phyloP scores from a whole-genome alignment of 2,888 invertebrate genomes.

The Andrena marginata region DNA sequence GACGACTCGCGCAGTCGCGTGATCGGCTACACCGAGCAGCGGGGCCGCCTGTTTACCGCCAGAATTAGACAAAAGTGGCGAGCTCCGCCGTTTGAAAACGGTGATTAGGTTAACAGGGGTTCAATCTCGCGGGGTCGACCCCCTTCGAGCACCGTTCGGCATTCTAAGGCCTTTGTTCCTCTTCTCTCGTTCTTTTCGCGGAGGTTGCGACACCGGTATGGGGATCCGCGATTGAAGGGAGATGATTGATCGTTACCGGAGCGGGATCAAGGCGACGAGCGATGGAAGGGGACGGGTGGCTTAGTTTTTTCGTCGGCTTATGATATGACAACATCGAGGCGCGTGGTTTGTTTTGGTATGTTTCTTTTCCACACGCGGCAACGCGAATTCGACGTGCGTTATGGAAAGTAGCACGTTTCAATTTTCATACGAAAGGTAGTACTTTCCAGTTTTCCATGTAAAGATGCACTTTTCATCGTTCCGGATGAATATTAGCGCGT shows the following conservation, averaged over 20 bases:
- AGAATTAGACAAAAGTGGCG: constrained; percentile 66
- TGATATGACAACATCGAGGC: too few species aligned
- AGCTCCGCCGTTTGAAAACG: constrained; percentile 31
- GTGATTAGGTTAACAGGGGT: constrained; percentile 40
- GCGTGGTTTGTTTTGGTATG: too few species aligned
- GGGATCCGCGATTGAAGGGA: background rate
- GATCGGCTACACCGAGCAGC: constrained; percentile 64
- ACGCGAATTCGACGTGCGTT: too few species aligned
- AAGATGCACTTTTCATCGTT: too few species aligned
- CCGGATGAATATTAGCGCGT: too few species aligned
- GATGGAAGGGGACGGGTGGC: too few species aligned
- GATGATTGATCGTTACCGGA: background rate
- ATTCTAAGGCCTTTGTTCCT: background rate
- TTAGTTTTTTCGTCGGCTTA: too few species aligned
- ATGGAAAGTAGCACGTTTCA: too few species aligned
- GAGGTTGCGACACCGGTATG: background rate
- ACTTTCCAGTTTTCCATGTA: too few species aligned
- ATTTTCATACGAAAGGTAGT: too few species aligned
- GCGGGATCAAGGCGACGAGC: too few species aligned
- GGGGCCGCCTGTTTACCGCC: constrained; percentile 54
- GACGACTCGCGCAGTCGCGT: constrained; percentile 70
- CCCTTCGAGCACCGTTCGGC: background rate
- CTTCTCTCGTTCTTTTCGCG: background rate
- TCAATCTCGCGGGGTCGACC: constrained; percentile 14
- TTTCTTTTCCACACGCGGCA: too few species aligned